These are phyloP conservation scores for Antheraea mylitta DNA, from an alignment of 1,140 invertebrate species.

Conservation along the genomic window DNA sequence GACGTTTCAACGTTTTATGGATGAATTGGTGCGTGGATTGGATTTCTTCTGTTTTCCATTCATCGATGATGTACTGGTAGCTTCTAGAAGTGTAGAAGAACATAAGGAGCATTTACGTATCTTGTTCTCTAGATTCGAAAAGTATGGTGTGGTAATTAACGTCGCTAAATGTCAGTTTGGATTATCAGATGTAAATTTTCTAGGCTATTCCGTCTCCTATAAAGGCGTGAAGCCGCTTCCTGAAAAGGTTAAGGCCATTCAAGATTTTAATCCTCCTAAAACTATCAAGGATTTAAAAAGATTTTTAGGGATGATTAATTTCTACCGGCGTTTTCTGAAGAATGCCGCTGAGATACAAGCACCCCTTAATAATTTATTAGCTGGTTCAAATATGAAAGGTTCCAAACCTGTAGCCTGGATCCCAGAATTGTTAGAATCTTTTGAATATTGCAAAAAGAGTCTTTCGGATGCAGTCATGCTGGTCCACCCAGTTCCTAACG, in stretches of 20 bases:
- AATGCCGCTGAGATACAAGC: conserved; percentile 5
- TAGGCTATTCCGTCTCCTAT: neutral
- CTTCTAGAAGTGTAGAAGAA: neutral
- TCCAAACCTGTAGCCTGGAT: neutral
- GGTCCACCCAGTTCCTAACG: conserved; percentile 4
- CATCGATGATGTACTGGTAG: conserved; percentile 11
- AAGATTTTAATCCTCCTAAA: neutral
- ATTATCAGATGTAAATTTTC: neutral
- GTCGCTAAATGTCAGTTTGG: conserved; percentile 7
- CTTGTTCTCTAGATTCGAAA: conserved; percentile 5
- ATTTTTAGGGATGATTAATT: conserved; percentile 16
- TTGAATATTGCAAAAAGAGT: neutral
- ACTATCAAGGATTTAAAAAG: conserved; percentile 5
- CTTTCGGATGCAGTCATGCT: conserved; percentile 6
- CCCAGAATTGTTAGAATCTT: neutral
- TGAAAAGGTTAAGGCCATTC: conserved; percentile 14
- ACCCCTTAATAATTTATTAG: neutral
- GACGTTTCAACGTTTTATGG: conserved; percentile 16
- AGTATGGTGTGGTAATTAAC: conserved; percentile 11
- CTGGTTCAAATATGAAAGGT: neutral
- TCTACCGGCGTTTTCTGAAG: conserved; percentile 8
- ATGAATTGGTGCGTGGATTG: neutral
- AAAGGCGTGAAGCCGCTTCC: conserved; percentile 5
- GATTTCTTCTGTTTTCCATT: conserved; percentile 10
- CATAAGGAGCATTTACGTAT: conserved; percentile 9